Conservation (phyloP, 2,888 invertebrate genomes). For the Pemphredon lugubris region DNA sequence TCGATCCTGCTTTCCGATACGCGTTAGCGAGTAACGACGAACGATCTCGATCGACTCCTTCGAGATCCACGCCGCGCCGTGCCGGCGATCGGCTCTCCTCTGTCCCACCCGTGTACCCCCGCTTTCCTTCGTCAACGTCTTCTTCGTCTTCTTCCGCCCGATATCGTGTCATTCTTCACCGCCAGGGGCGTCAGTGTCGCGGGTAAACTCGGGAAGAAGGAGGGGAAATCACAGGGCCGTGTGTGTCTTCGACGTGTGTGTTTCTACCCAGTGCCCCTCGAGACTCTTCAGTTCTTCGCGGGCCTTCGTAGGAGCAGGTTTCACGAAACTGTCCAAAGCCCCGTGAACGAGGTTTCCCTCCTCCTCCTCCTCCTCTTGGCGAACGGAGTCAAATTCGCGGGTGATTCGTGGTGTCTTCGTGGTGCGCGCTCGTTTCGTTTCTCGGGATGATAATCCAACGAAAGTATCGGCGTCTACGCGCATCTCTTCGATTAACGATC, state of each 20-base stretch:
- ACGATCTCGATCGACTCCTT: constrained; percentile 16
- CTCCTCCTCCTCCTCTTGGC: not conserved
- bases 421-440: too few species aligned
- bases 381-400: constrained; percentile 16
- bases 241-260: constrained; percentile 71
- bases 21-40: too few species aligned
- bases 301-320: constrained; percentile 65
- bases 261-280: constrained; percentile 67
- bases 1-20: too few species aligned
- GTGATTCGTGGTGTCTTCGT: too few species aligned
- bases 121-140: constrained; percentile 60
- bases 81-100: too few species aligned
- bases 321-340: constrained; percentile 8
- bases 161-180: constrained; percentile 74
- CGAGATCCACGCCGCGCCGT: constrained; percentile 38
- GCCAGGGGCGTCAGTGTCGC: constrained; percentile 76
- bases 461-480: too few species aligned
- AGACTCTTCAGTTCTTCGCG: constrained; percentile 73
- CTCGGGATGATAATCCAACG: too few species aligned
- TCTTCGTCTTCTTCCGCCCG: constrained; percentile 61
- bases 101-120: constrained; percentile 58
- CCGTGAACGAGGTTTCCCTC: constrained; percentile 1
- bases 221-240: constrained; percentile 75
- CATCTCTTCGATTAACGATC: not conserved
- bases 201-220: constrained; percentile 57